Base-by-base conservation (phyloP, 2,888 invertebrate genomes). In the Drosophila glabriapex region DNA sequence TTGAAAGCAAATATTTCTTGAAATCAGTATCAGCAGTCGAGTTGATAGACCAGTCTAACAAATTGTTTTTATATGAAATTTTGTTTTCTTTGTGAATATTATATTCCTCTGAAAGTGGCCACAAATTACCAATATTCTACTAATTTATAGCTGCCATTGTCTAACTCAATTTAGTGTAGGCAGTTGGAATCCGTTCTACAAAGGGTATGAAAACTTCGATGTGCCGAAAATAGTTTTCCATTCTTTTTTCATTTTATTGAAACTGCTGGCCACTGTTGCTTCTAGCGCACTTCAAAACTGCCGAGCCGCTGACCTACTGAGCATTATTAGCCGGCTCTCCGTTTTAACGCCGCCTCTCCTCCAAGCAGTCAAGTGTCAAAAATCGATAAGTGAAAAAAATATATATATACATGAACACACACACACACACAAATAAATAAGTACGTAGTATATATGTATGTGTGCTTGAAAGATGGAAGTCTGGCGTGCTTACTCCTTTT, bases 221-320 rank as follows among this genome's bases (percentile, higher is more conserved):
- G 39, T 56, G 39, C 14, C 22, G 4, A 3, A 54, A 28, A 55
- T 6, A 37, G 28, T 28, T 56, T 37, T 4, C n/a, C 39, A 12
- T n/a, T 56, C 9, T 9, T 1, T 28, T 29, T 75, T 71, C 72
- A 56, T 59, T 70, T 81, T 76, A 60, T 65, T 64, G 90, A 90
- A 78, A n/a, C 28, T 28, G 65, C 66, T 85, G 80, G 86, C 86
- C 80, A 83, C 90, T 85, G 85, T 85, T 85, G 85, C 90, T 85
- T 85, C 90, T 58, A 75, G 85, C 90, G 90, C 90, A 85, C 85
- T 85, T 82, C 71, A 85, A 77, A 61, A 75, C 76, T 71, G 85
- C 65, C 76, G 77, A 73, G 80, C 68, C 89, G 83, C 83, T 85
- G 85, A 90, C 85, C 85, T 85, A 85, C 89, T 85, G 73, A 90